Evolutionary conservation across 1,140 invertebrate genomes (phyloP), one percentile per base, ranked within the genome.

Genomic region (Hyles euphorbiae): DNA sequence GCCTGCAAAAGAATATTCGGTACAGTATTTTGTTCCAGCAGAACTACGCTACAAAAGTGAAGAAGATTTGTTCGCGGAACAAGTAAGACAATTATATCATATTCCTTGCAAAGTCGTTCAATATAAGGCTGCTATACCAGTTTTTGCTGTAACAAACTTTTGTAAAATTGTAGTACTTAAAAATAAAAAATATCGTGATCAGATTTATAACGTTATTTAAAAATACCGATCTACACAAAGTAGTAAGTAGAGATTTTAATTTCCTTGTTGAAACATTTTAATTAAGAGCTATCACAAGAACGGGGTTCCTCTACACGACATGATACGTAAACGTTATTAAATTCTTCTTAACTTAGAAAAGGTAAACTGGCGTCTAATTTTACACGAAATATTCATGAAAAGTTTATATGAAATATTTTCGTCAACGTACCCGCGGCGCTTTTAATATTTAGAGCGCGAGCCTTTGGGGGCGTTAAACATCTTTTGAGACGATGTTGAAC

Each of bases 371-470:
- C 36, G 40, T 54, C 5, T 34, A 57, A 62, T 62, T 49, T 58
- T 65, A 11, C 47, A 65, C 68, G 65, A 72, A 75, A 72, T 72
- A 72, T 75, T 65, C 58, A 66, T 63, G 64, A 75, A 60, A 70
- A 65, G 34, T 70, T 70, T 56, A 63, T 65, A 70, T 67, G 56
- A 65, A 72, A 72, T 68, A 68, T 68, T 72, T 67, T 70, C 61
- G 58, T 66, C 62, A 64, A 65, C 58, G 58, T 59, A 36, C 57
- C 53, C 50, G 6, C 53, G 40, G 11, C 33, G 59, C 54, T 49
- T 56, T 47, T 63, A 60, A 60, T 61, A 65, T 65, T 63, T 53
- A 49, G 53, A 44, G 34, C 65, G 65, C 60, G 57, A 63, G 53
- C 58, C 22, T 8, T 58, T 64, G 65, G 51, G 48, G 63, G 34